These are phyloP conservation scores for Lottia gigantea DNA, from an alignment of 2,888 invertebrate genomes.

Conservation along the genomic window DNA sequence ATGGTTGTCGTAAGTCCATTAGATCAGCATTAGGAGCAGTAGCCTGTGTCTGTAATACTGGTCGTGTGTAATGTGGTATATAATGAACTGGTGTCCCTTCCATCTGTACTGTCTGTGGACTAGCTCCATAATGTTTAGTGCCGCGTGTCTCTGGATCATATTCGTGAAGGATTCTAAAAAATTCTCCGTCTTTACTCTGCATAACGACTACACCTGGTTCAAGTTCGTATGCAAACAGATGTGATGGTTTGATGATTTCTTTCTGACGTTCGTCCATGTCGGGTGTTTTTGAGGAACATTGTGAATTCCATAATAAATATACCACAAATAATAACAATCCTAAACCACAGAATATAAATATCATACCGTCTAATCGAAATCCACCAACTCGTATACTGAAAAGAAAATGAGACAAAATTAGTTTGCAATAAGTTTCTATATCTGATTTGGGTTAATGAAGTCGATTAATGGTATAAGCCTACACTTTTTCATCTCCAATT, in stretches of 20 bases:
- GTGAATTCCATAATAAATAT: constrained; percentile 34
- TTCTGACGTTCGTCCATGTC: background rate
- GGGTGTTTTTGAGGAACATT: constrained; percentile 21
- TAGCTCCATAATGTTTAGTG: constrained; percentile 12
- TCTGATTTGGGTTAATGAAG: too few species aligned
- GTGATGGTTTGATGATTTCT: constrained; percentile 4
- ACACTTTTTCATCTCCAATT: too few species aligned
- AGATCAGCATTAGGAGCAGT: constrained; percentile 19
- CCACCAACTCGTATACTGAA: constrained; percentile 28
- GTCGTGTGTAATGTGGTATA: constrained; percentile 17
- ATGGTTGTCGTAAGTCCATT: background rate
- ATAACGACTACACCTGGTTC: constrained; percentile 35
- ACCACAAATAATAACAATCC: constrained; percentile 24
- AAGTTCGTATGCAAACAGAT: constrained; percentile 33
- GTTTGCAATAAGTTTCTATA: too few species aligned
- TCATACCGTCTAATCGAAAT: constrained; percentile 25
- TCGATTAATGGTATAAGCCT: too few species aligned
- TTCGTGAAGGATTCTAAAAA: constrained; percentile 34
- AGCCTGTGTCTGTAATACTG: constrained; percentile 15
- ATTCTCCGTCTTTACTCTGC: constrained; percentile 33
- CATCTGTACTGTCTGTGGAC: background rate
- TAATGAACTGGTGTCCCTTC: constrained; percentile 22
- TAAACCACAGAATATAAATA: constrained; percentile 24
- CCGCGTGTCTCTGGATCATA: constrained; percentile 25
- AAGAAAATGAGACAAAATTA: background rate